These are phyloP conservation scores for Melanotaenia maccullochi DNA, from an alignment of 2,797 vertebrate genomes.

Conservation along the genomic window DNA sequence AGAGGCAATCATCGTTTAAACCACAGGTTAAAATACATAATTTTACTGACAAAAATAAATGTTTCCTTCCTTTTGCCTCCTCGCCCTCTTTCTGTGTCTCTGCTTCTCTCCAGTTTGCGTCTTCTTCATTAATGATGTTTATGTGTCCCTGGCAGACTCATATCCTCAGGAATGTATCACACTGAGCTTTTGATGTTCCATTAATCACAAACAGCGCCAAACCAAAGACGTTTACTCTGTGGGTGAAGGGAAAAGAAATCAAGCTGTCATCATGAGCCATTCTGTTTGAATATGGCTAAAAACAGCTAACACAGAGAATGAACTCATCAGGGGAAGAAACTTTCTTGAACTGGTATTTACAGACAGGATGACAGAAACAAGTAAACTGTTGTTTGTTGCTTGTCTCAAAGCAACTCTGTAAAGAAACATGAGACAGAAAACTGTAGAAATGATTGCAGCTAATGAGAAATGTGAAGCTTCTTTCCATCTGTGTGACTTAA, in stretches of 20 bases:
- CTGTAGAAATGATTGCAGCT: slow-evolving; percentile 36
- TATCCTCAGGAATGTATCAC: slow-evolving; percentile 73
- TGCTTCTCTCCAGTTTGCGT: slow-evolving; percentile 50
- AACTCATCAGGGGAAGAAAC: slow-evolving; percentile 39
- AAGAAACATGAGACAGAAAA: slow-evolving; percentile 6
- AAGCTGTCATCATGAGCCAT: slow-evolving; percentile 64
- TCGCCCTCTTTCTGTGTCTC: slow-evolving; percentile 42
- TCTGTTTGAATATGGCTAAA: slow-evolving; percentile 66
- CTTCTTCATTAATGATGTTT: slow-evolving; percentile 78
- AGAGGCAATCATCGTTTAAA: slow-evolving; percentile 58
- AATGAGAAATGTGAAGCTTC: slow-evolving; percentile 49
- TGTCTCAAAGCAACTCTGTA: slow-evolving; percentile 29
- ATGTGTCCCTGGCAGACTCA: slow-evolving; percentile 71
- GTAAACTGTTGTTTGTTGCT: slow-evolving; percentile 10
- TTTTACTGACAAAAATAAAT: slow-evolving; percentile 57
- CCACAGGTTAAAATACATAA: slow-evolving; percentile 65
- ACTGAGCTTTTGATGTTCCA: slow-evolving; percentile 79
- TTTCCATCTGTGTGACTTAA: slow-evolving; percentile 29
- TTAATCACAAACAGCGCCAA: slow-evolving; percentile 77
- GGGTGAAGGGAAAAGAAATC: slow-evolving; percentile 52
- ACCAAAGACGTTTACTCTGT: slow-evolving; percentile 72
- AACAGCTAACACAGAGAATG: slow-evolving; percentile 39
- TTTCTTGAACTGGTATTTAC: slow-evolving; percentile 20
- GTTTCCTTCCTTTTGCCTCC: slow-evolving; percentile 42
- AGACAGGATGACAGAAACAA: slow-evolving; percentile 31